phyloP scores from a whole-genome alignment of 2,888 invertebrate genomes.

The Heliconius sara region DNA sequence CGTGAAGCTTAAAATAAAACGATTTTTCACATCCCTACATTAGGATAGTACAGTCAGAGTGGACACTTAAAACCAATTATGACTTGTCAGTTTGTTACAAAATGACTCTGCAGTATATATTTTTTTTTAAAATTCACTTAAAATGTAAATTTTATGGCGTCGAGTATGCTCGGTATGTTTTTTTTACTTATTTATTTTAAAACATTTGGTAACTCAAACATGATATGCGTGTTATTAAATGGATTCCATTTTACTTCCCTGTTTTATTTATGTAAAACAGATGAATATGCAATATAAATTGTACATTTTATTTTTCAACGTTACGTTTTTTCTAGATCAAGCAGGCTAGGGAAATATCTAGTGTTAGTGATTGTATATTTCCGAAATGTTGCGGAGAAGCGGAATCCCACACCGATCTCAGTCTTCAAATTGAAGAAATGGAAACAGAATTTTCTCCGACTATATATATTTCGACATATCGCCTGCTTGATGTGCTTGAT shows the following conservation, averaged over 20 bases:
- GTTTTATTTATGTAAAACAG: neutral
- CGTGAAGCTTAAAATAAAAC: neutral
- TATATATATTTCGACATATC: too few species aligned
- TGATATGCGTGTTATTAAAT: neutral
- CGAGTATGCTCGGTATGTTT: neutral
- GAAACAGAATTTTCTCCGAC: too few species aligned
- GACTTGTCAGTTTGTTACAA: constrained; percentile 7
- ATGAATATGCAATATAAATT: too few species aligned
- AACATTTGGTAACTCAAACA: neutral
- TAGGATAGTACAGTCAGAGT: constrained; percentile 14
- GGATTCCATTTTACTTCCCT: neutral
- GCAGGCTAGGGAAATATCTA: too few species aligned
- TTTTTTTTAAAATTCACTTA: neutral
- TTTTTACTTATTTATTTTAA: neutral
- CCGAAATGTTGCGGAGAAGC: too few species aligned
- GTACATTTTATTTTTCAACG: too few species aligned
- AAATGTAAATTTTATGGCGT: constrained; percentile 16
- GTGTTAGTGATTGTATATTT: too few species aligned
- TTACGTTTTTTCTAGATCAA: too few species aligned
- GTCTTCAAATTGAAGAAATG: too few species aligned
- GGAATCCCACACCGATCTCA: too few species aligned
- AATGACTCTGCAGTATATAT: constrained; percentile 7
- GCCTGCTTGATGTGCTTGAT: too few species aligned
- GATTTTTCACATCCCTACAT: constrained; percentile 1
- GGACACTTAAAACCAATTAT: constrained; percentile 21